Base-by-base conservation (phyloP, 1,140 invertebrate species). In the Paralvinella palmiformis region DNA sequence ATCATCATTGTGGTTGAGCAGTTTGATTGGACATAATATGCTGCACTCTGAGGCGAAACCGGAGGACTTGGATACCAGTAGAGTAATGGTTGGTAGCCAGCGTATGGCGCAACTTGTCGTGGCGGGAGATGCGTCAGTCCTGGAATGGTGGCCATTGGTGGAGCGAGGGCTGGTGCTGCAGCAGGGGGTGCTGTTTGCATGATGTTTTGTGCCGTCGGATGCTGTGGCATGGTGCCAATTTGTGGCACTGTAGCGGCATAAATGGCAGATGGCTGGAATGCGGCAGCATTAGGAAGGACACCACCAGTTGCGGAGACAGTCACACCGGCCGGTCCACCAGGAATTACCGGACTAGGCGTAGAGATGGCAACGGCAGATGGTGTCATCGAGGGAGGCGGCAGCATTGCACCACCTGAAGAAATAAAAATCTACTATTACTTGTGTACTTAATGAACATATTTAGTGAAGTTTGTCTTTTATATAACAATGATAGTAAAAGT, bases 51-150 rank as follows among this genome's bases (percentile, higher is more conserved):
- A 7, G 91, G 91, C 36, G 91, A 93, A 1, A 94, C 90, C 0
- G 92, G 92, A 36, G 91, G 91, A 68, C 91, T 93, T 15, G 92
- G 91, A 81, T 94, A 94, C 91, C 91, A 94, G 80, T 65, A 53
- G 83, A 79, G 72, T 71, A 29, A 83, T 83, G 56, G 86, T 83
- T 57, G 82, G 17, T 37, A 35, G 62, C n/a, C 24, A 32, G 31
- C 27, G 37, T 27, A 33, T 20, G 60, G 60, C 15, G 20, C 22
- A 22, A 22, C 20, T 32, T 17, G 20, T 20, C 32, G 20, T 27
- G 33, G 22, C 17, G 81, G 79, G 4, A 81, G 72, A 66, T 85
- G 79, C 3, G 85, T 81, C 17, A 85, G 84, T 29, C 84, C 84
- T 66, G 85, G 62, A 27, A 76, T 17, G 75, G 68, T 29, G 79